phyloP scores from a whole-genome alignment of 2,113 vertebrate genomes.

The Felis chaus region DNA sequence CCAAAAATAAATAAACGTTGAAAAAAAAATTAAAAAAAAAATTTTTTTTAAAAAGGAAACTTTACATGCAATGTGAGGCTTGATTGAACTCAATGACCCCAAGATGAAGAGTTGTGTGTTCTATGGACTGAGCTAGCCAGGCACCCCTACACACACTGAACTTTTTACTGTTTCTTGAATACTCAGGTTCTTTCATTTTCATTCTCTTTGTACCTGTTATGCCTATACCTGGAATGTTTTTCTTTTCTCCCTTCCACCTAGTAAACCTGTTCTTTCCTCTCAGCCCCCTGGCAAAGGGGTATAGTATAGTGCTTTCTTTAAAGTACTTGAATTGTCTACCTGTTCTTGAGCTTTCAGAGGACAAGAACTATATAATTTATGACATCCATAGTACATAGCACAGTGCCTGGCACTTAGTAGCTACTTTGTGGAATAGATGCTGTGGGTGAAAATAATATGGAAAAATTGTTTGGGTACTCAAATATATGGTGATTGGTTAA shows the following conservation, averaged over 20 bases:
- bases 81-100: background rate
- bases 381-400: background rate
- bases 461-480: background rate
- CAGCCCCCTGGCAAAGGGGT: background rate
- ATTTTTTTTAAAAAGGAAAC: background rate
- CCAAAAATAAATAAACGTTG: no score
- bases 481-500: background rate
- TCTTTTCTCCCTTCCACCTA: background rate
- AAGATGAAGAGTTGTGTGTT: background rate
- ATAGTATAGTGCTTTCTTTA: background rate
- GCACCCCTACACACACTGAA: background rate
- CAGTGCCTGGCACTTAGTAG: background rate
- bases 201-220: constrained; percentile 13
- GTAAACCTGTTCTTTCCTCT: background rate
- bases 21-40: no score
- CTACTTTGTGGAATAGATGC: background rate
- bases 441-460: background rate
- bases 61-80: background rate
- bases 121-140: background rate
- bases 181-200: constrained; percentile 20
- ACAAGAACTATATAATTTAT: background rate
- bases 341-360: background rate
- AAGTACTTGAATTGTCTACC: background rate
- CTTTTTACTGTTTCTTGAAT: constrained; percentile 15
- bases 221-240: constrained; percentile 31